phyloP scores from a whole-genome alignment of 2,113 vertebrate genomes.

The Pomatorhinus ruficollis region DNA sequence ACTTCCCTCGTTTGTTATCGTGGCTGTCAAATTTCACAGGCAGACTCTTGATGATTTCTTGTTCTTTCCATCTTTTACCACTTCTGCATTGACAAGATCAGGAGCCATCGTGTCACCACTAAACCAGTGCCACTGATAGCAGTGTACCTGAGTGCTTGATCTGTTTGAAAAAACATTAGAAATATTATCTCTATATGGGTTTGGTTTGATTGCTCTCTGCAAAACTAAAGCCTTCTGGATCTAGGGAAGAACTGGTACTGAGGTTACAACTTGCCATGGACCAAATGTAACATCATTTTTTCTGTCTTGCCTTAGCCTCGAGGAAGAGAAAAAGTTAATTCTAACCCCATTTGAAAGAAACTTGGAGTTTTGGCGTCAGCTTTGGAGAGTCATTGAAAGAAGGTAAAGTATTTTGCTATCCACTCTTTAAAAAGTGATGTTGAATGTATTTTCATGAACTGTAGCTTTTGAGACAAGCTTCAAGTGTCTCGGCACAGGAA shows the following conservation, averaged over 20 bases:
- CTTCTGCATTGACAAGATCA: background rate
- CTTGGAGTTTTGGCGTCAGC: slow-evolving; percentile 96
- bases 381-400: slow-evolving; percentile 98
- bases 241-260: background rate
- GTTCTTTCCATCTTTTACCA: background rate
- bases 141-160: background rate
- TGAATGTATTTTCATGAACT: background rate
- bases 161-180: background rate
- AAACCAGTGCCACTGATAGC: background rate
- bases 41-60: background rate
- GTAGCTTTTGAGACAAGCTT: background rate
- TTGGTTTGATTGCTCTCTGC: background rate
- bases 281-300: background rate
- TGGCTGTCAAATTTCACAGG: background rate
- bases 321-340: slow-evolving; percentile 93
- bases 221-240: background rate
- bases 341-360: slow-evolving; percentile 96
- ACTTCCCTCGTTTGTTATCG: background rate
- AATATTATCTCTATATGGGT: background rate
- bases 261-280: background rate
- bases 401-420: slow-evolving; percentile 72
- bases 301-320: slow-evolving; percentile 77
- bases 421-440: background rate
- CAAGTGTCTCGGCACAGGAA: background rate
- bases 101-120: background rate